Conservation (phyloP, 2,888 invertebrate genomes). For the Stegophylla sp. region DNA sequence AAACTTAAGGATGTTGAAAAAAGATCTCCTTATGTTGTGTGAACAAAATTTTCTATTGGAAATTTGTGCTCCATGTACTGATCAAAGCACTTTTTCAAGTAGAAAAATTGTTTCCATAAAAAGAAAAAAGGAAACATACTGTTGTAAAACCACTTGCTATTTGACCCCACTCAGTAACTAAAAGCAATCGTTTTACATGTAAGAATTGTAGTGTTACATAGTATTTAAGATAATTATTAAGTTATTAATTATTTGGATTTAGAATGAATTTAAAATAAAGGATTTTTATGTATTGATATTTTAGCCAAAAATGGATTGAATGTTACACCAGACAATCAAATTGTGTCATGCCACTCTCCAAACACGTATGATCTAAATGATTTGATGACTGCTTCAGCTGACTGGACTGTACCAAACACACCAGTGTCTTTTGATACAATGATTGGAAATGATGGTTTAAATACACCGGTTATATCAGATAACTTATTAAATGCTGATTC, state of each 20-base stretch:
- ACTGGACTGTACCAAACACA: conserved; percentile 58
- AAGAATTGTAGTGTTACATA: no score
- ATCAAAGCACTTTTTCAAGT: no score
- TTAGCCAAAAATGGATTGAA: conserved; percentile 49
- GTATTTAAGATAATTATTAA: not conserved
- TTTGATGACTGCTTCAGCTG: conserved; percentile 51
- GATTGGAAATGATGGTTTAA: conserved; percentile 47
- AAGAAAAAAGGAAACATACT: no score
- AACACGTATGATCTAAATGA: conserved; percentile 55
- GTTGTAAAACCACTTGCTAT: no score
- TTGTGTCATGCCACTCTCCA: conserved; percentile 52
- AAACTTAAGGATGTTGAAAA: no score
- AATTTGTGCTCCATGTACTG: no score
- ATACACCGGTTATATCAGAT: conserved; percentile 57
- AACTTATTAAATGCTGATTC: conserved; percentile 35
- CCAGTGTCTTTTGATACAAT: conserved; percentile 43
- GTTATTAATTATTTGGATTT: not conserved
- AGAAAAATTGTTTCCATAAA: no score
- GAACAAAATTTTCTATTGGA: no score
- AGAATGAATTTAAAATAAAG: not conserved
- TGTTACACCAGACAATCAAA: conserved; percentile 55
- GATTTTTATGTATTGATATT: conserved; percentile 16
- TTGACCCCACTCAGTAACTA: no score
- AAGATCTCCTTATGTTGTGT: no score
- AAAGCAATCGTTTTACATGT: no score